These are phyloP conservation scores for Lepisosteus osseus DNA, from an alignment of 2,113 vertebrate species.

Conservation along the genomic window DNA sequence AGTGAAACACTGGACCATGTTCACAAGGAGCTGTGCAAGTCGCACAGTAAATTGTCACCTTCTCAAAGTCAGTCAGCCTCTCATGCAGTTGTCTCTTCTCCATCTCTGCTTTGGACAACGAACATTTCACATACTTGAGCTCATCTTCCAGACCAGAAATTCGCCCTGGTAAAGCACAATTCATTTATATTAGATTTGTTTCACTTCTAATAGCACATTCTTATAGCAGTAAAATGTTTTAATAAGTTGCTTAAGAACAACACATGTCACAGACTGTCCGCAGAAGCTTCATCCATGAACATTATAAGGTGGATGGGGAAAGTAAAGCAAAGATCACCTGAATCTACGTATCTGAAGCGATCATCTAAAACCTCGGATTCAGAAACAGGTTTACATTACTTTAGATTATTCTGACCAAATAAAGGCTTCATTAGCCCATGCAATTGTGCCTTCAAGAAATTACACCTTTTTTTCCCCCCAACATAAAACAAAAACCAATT, in stretches of 20 bases:
- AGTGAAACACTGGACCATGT: too few relatives aligned
- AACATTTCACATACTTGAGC: conserved; percentile 74
- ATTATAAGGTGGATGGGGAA: too few relatives aligned
- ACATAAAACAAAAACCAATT: too few relatives aligned
- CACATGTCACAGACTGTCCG: background rate
- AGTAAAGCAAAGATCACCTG: background rate
- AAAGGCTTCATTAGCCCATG: too few relatives aligned
- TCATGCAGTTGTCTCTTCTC: conserved; percentile 93
- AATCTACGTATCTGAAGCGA: background rate
- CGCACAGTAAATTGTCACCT: conserved; percentile 63
- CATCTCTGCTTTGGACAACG: conserved; percentile 76
- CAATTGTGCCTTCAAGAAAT: too few relatives aligned
- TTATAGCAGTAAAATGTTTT: too few relatives aligned
- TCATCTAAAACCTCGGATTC: too few relatives aligned
- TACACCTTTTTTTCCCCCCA: too few relatives aligned
- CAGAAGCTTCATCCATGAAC: background rate
- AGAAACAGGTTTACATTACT: too few relatives aligned
- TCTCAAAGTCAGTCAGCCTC: conserved; percentile 84
- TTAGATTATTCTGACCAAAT: too few relatives aligned
- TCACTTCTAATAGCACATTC: background rate
- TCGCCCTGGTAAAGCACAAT: conserved; percentile 68
- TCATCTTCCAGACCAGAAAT: conserved; percentile 86
- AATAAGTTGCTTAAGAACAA: too few relatives aligned
- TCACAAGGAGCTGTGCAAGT: too few relatives aligned
- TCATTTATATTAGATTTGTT: background rate